Evolutionary conservation across 2,113 vertebrate genomes (phyloP).

Genomic region (Gorsachius goisagi): DNA sequence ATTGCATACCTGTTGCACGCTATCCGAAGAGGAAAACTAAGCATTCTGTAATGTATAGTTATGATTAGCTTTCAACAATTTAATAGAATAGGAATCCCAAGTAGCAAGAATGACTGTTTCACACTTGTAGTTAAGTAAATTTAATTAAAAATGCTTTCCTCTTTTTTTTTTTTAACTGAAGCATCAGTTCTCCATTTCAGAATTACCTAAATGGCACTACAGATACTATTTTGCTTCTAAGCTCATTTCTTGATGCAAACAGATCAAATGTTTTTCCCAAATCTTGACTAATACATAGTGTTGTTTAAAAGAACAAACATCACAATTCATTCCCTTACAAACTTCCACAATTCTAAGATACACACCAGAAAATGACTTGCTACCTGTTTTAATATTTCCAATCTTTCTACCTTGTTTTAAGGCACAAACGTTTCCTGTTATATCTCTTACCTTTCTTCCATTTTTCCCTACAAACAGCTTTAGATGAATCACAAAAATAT

Average conservation of each 20-base stretch:
- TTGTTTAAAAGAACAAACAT: background rate
- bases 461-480: background rate
- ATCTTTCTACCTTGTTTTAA: background rate
- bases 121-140: background rate
- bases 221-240: background rate
- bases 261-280: background rate
- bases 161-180: background rate
- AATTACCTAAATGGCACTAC: background rate
- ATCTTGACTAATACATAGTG: background rate
- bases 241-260: background rate
- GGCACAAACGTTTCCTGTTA: background rate
- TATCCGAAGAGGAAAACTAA: conserved; percentile 22
- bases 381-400: background rate
- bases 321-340: background rate
- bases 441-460: background rate
- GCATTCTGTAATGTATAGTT: conserved; percentile 29
- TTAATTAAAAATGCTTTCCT: conserved; percentile 1
- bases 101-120: background rate
- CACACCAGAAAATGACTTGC: background rate
- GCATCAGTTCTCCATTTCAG: background rate
- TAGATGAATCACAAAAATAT: background rate
- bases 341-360: background rate
- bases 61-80: conserved; percentile 36
- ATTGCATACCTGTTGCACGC: background rate
- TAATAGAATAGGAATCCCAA: conserved; percentile 4